phyloP scores from a whole-genome alignment of 2,113 vertebrate genomes.

The Leptocoma aspasia region DNA sequence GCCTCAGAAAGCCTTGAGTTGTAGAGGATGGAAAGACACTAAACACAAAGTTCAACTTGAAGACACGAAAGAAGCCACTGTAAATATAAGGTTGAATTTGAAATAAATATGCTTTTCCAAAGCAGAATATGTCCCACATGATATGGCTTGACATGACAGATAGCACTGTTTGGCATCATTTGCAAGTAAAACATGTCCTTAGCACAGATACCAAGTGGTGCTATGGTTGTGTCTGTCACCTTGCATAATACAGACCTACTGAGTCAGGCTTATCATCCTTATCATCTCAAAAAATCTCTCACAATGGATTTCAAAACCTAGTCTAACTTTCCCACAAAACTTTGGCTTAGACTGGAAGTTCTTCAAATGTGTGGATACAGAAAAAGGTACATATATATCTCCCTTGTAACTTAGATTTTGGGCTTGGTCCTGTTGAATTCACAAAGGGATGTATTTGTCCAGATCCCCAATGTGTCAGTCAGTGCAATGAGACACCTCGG shows the following conservation, averaged over 20 bases:
- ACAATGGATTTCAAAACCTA: neutral
- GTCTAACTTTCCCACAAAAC: neutral
- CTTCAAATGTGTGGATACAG: neutral
- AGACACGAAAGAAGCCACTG: neutral
- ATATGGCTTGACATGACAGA: neutral
- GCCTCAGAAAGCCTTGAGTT: neutral
- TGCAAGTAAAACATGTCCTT: neutral
- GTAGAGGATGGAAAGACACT: neutral
- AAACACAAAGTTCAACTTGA: neutral
- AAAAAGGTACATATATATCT: accelerated
- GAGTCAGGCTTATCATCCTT: neutral
- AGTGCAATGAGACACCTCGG: accelerated
- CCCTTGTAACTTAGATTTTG: neutral
- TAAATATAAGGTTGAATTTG: neutral
- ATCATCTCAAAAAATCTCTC: neutral
- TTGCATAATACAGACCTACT: neutral
- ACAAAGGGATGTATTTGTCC: neutral
- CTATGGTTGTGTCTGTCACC: neutral
- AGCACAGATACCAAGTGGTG: accelerated
- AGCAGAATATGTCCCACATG: neutral
- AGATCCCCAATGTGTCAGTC: neutral
- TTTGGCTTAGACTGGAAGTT: neutral
- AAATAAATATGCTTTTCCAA: neutral
- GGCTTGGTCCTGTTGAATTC: neutral
- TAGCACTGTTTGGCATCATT: neutral